Evolutionary conservation across 2,113 vertebrate species (phyloP).

Genomic region (Benitochromis conjunctus): DNA sequence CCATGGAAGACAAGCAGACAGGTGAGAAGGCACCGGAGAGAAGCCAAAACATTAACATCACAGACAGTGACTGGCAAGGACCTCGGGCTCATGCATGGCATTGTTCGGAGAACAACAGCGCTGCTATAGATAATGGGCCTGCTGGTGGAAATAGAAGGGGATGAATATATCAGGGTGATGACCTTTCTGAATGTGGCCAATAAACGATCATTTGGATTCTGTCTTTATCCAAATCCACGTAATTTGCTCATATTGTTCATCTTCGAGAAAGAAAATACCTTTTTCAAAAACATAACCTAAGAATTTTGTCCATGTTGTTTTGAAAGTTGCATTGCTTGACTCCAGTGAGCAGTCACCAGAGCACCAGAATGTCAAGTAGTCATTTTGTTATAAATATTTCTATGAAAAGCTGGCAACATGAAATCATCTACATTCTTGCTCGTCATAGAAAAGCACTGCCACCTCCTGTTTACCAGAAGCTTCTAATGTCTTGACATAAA

Average conservation of each 20-base stretch:
- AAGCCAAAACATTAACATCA: neutral
- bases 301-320: neutral
- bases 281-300: neutral
- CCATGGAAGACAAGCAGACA: conserved; percentile 12
- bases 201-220: neutral
- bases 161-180: neutral
- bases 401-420: neutral
- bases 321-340: neutral
- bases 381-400: neutral
- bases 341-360: neutral
- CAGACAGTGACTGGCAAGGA: neutral
- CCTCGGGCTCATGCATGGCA: neutral
- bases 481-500: neutral
- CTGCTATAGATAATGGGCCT: neutral
- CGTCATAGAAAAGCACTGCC: neutral
- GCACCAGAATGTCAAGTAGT: neutral
- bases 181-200: neutral
- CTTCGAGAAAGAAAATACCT: neutral
- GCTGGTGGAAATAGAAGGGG: neutral
- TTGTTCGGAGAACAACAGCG: neutral
- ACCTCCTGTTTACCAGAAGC: neutral
- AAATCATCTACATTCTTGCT: neutral
- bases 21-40: neutral
- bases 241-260: neutral
- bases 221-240: neutral